A percentile compares a stretch with the other conserved stretches of the same genome.
Conservation (phyloP, 2,888 invertebrate genomes). For the Yponomeuta cagnagella region DNA sequence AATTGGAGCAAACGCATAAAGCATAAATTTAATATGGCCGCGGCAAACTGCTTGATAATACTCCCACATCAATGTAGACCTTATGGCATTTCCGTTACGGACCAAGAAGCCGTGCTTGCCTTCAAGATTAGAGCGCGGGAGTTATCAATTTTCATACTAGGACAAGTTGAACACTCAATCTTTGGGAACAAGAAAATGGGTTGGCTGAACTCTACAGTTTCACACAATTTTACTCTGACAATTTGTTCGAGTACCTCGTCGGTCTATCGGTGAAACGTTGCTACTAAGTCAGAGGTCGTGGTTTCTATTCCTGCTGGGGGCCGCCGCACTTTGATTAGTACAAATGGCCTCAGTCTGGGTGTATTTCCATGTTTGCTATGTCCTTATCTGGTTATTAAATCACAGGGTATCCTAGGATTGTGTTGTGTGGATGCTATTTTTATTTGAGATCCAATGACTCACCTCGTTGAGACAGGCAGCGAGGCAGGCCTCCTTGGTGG, state of each 20-base stretch:
- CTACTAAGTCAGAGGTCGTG: no score
- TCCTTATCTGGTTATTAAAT: no score
- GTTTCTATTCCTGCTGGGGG: no score
- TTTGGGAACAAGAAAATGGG: not conserved
- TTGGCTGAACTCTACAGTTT: not conserved
- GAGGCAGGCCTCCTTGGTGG: conserved; percentile 94
- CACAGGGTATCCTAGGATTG: no score
- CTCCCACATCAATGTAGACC: conserved; percentile 31
- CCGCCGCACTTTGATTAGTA: no score
- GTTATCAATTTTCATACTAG: not conserved
- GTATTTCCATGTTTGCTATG: no score
- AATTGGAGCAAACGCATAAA: conserved; percentile 59
- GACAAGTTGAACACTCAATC: not conserved
- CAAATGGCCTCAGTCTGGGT: no score
- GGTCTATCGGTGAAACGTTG: no score
- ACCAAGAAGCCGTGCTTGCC: not conserved
- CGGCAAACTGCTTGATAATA: conserved; percentile 39
- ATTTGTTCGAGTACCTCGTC: not conserved
- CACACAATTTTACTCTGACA: not conserved
- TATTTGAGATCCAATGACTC: conserved; percentile 24
- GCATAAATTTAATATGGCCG: conserved; percentile 67
- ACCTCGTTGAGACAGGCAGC: conserved; percentile 95
- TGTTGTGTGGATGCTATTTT: not conserved
- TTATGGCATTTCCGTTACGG: not conserved
- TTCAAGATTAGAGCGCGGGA: not conserved